Conservation (phyloP, 1,140 invertebrate genomes). For the Microvelia longipes region DNA sequence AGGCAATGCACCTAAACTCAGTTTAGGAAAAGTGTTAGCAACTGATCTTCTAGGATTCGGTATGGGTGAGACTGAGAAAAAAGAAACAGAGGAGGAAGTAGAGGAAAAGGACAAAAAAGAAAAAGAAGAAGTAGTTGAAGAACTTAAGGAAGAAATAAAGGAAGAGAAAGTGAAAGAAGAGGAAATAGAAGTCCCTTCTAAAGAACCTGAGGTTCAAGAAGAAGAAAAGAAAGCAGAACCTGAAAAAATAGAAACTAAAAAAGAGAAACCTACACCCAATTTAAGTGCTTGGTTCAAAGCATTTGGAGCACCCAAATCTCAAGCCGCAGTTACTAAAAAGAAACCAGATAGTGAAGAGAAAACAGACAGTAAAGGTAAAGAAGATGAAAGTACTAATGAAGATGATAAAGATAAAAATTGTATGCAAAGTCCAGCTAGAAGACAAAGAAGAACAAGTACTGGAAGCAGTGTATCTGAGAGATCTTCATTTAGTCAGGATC, state of each 20-base stretch:
- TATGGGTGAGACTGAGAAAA: conserved; percentile 11
- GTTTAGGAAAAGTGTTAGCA: conserved; percentile 59
- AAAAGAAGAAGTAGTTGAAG: conserved; percentile 11
- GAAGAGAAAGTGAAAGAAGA: conserved; percentile 23
- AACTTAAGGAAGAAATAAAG: conserved; percentile 18
- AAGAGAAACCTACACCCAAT: conserved; percentile 61
- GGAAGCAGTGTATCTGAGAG: conserved; percentile 55
- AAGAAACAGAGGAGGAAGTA: conserved; percentile 17
- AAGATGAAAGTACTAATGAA: conserved; percentile 16
- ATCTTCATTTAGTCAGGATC: conserved; percentile 56
- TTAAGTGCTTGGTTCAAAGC: conserved; percentile 80
- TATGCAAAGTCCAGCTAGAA: conserved; percentile 30
- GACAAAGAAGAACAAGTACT: conserved; percentile 47
- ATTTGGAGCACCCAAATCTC: conserved; percentile 59
- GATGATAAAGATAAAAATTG: conserved; percentile 19
- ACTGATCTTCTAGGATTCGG: conserved; percentile 31
- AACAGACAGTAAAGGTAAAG: conserved; percentile 14
- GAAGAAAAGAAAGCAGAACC: conserved; percentile 20
- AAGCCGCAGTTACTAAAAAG: conserved; percentile 26
- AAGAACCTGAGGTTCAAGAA: conserved; percentile 12
- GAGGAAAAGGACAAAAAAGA: conserved; percentile 13
- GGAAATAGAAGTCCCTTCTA: conserved; percentile 12
- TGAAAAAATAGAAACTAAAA: conserved; percentile 33
- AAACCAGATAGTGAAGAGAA: conserved; percentile 14
- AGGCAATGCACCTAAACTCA: conserved; percentile 56